Percentiles rank a stretch among this genome's conserved stretches.
Conservation (phyloP, 2,797 vertebrate species). For the Sebastes trivittatus region DNA sequence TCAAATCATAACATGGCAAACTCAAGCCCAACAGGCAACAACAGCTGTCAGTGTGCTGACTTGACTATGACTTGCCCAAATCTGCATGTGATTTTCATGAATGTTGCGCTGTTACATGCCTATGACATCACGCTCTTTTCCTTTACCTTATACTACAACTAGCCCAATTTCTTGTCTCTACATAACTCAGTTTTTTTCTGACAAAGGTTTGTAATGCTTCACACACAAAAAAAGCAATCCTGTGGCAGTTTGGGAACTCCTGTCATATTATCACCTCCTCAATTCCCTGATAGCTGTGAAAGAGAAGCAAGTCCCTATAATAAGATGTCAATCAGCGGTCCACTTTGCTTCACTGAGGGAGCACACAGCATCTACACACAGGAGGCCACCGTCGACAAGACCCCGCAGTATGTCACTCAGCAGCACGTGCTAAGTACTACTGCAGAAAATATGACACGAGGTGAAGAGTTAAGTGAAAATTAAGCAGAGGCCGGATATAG, state of each 20-base stretch:
- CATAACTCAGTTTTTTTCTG: neutral
- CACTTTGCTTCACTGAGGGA: constrained; percentile 34
- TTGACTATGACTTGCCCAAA: too few relatives aligned
- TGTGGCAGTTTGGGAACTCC: neutral
- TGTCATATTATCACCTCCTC: constrained; percentile 52
- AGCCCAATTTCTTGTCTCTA: neutral
- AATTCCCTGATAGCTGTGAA: constrained; percentile 43
- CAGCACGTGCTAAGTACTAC: constrained; percentile 1
- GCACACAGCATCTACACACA: constrained; percentile 23
- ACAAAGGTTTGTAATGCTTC: constrained; percentile 24
- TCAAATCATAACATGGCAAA: too few relatives aligned
- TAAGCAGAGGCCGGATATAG: neutral
- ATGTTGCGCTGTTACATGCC: neutral
- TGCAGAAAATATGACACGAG: neutral
- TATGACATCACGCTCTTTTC: neutral
- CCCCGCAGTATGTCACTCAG: constrained; percentile 21
- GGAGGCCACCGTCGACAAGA: constrained; percentile 6
- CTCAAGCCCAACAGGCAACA: too few relatives aligned
- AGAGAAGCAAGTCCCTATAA: constrained; percentile 45
- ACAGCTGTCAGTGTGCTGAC: too few relatives aligned
- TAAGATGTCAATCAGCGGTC: constrained; percentile 59
- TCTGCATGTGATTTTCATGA: neutral
- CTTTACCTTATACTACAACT: neutral
- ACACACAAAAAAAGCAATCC: neutral
- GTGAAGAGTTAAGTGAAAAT: constrained; percentile 14